Conservation (phyloP, 2,113 vertebrate genomes). For the Halcyon malimbica region DNA sequence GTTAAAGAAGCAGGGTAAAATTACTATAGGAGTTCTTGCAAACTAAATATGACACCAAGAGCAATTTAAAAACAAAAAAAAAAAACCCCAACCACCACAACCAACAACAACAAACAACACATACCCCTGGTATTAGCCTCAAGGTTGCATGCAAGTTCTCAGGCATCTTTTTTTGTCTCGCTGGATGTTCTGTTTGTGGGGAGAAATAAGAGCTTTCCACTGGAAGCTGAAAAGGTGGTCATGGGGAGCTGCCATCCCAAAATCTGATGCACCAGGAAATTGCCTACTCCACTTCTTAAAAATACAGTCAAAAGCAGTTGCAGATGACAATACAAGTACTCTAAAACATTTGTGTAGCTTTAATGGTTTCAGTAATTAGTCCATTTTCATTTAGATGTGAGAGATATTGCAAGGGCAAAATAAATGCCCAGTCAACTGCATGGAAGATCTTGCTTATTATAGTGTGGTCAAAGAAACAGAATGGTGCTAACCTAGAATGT, state of each 20-base stretch:
- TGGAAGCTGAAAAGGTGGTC: not conserved
- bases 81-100: no score
- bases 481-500: not conserved
- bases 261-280: not conserved
- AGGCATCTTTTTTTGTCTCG: not conserved
- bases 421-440: not conserved
- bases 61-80: not conserved
- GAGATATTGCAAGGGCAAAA: not conserved
- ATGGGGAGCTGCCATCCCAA: not conserved
- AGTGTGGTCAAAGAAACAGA: not conserved
- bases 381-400: not conserved
- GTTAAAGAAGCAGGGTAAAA: not conserved
- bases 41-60: not conserved
- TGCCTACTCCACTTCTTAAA: not conserved
- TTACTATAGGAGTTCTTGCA: not conserved
- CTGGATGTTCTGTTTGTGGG: not conserved
- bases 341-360: not conserved
- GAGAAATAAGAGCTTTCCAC: not conserved
- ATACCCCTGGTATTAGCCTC: not conserved
- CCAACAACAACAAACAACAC: no score
- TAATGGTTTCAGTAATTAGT: not conserved
- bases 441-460: not conserved
- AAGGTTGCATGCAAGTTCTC: not conserved
- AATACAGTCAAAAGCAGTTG: not conserved
- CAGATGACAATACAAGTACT: not conserved